Evolutionary conservation across 1,140 invertebrate species (phyloP), one percentile per base, ranked within the genome.

Genomic region (Heliconius hermathena): DNA sequence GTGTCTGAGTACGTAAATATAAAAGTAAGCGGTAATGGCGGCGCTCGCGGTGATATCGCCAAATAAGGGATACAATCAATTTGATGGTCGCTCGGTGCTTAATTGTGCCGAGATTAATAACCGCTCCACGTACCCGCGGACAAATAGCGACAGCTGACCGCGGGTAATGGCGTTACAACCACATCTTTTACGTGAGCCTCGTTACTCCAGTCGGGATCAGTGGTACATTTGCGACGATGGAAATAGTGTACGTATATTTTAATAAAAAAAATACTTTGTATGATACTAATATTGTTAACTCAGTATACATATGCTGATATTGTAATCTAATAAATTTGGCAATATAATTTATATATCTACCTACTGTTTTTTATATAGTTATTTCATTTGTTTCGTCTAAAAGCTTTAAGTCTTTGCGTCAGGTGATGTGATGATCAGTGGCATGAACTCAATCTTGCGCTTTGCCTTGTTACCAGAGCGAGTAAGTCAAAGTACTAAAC

Each of bases 51-150:
- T 33, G 82, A 87, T 87, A 88, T 86, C 79, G 82, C 88, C 87
- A 86, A 87, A 89, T 89, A 93, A 90, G 88, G 89, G 81, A 75
- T 74, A 83, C 85, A 87, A 90, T 91, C 87, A 91, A 90, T 90
- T 87, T 85, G 85, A 89, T 84, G 87, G 76, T 83, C 80, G 83
- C 77, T 84, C 82, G 82, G 87, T 88, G 78, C 22, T 81, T 85
- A 93, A 92, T 90, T 91, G 89, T 88, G 84, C 81, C 80, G 79
- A 88, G 86, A 89, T 93, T 91, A 90, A 91, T 91, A 92, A 87
- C 82, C 90, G 87, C 86, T 87, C 71, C 89, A 92, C 90, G 90
- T 91, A 88, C 82, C 46, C 52, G 71, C 78, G 78, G 90, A 93
- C 89, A 92, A 92, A 92, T 93, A 90, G 88, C 85, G 83, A 86